These are phyloP conservation scores for Hypomecis atomaria DNA, from an alignment of 2,888 invertebrate species.

Conservation along the genomic window DNA sequence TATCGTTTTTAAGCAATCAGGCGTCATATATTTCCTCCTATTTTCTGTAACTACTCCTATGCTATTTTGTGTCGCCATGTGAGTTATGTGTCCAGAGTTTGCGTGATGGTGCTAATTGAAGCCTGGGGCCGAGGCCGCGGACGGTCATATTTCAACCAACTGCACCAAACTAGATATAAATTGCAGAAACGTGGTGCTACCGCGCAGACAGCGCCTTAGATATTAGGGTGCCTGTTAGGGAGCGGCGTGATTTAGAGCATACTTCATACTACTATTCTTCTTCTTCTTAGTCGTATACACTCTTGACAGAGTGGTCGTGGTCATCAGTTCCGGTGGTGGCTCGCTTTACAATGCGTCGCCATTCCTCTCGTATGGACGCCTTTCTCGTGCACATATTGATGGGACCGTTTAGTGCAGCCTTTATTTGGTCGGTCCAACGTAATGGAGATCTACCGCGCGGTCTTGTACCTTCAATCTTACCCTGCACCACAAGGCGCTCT, in stretches of 20 bases:
- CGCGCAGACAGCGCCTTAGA: constrained; percentile 17
- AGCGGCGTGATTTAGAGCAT: background rate
- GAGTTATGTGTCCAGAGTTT: constrained; percentile 14
- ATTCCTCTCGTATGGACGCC: too few species aligned
- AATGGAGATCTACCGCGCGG: too few species aligned
- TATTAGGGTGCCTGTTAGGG: background rate
- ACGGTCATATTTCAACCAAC: constrained; percentile 33
- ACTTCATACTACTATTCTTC: too few species aligned
- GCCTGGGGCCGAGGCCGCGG: constrained; percentile 26
- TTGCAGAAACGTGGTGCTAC: constrained; percentile 27
- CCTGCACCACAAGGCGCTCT: too few species aligned
- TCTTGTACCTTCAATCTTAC: too few species aligned
- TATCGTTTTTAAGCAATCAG: background rate
- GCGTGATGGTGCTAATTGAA: constrained; percentile 40
- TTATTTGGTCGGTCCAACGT: too few species aligned
- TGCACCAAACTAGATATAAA: constrained; percentile 36
- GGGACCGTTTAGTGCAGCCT: too few species aligned
- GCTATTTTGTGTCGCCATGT: background rate
- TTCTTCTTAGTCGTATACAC: too few species aligned
- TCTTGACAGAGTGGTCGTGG: too few species aligned
- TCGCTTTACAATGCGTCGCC: too few species aligned
- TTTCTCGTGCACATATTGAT: too few species aligned
- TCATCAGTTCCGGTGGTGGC: too few species aligned
- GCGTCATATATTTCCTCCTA: background rate
- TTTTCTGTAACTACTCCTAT: background rate